Percentiles rank a stretch among this genome's conserved stretches.
phyloP scores from a whole-genome alignment of 2,888 invertebrate species.

The Auanema freiburgensis region DNA sequence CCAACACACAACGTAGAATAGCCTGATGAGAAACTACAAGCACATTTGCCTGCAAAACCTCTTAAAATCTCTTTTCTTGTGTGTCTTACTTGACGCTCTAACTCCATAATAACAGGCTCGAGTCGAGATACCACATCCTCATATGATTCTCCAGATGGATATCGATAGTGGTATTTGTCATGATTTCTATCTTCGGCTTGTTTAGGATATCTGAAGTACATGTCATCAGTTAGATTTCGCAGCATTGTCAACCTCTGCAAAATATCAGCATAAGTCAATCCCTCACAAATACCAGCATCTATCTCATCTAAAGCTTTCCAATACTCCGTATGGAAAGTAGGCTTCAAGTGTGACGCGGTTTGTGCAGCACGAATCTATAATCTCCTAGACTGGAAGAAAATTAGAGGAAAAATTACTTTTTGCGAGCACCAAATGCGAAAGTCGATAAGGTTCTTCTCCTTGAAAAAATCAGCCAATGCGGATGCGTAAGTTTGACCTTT shows the following conservation, averaged over 20 bases:
- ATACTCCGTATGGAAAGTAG: conserved; percentile 72
- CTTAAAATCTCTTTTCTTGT: neutral
- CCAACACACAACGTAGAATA: conserved; percentile 81
- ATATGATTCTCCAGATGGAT: conserved; percentile 73
- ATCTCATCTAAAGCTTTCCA: conserved; percentile 97
- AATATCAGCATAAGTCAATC: conserved; percentile 88
- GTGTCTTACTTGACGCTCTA: conserved; percentile 69
- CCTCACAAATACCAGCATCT: conserved; percentile 75
- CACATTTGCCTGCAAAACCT: conserved; percentile 74
- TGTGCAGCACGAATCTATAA: conserved; percentile 85
- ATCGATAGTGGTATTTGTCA: conserved; percentile 77
- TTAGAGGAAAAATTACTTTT: conserved; percentile 64
- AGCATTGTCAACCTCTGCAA: conserved; percentile 69
- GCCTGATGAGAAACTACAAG: conserved; percentile 89
- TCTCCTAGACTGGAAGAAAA: neutral
- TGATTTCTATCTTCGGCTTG: conserved; percentile 87
- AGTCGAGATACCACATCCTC: conserved; percentile 86
- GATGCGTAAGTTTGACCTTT: conserved; percentile 70
- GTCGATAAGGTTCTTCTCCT: conserved; percentile 80
- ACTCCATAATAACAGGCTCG: conserved; percentile 74
- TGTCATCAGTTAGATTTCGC: neutral
- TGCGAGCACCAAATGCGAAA: conserved; percentile 94
- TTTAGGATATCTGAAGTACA: conserved; percentile 73
- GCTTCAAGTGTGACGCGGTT: conserved; percentile 74
- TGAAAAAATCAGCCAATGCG: conserved; percentile 43